Evolutionary conservation across 2,797 vertebrate genomes (phyloP), one percentile per base, ranked within the genome.

Genomic region (Agapornis canus): DNA sequence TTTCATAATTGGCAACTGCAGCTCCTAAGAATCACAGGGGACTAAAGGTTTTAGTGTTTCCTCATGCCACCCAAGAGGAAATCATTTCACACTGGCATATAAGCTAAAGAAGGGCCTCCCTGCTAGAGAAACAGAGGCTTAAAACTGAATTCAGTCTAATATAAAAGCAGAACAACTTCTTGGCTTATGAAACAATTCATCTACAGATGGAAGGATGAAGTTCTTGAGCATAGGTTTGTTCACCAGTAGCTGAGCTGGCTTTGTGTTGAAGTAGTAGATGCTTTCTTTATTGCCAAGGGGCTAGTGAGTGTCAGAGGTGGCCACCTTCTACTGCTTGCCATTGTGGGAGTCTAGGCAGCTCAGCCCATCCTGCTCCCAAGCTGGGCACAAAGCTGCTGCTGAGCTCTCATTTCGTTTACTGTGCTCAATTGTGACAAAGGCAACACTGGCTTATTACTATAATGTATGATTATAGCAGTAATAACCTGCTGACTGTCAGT

Each of bases 361-460:
- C 40, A 75, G 42, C 40, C 27, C 37, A 81, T 22, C 35, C 47
- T 6, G 20, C 51, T 20, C 52, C 49, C 45, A 7, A 2, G 29
- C 5, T 0, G 0, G 32, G 69, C 87, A 45, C 42, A 25, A 16
- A 37, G 60, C 59, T 48, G 3, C 29, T 3, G 11, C 63, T 54
- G 75, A 92, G 75, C 56, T 22, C 2, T n/a, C 13, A 56, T 56
- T 91, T 65, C 25, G 31, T 79, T 76, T 69, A 9, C 18, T 52
- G 35, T 63, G n/a, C 69, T 45, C 12, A 21, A 14, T 2, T 25
- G 63, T 18, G 32, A 43, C 23, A 27, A 8, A 54, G 63, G 48
- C 1, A 9, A 61, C 59, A 22, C 31, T 9, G 16, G 21, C 31
- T 82, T 48, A 60, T 85, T 79, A 8, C 31, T 60, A 2, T 7